Conservation (phyloP, 2,797 vertebrate species). For the Ctenopoma multispine region DNA sequence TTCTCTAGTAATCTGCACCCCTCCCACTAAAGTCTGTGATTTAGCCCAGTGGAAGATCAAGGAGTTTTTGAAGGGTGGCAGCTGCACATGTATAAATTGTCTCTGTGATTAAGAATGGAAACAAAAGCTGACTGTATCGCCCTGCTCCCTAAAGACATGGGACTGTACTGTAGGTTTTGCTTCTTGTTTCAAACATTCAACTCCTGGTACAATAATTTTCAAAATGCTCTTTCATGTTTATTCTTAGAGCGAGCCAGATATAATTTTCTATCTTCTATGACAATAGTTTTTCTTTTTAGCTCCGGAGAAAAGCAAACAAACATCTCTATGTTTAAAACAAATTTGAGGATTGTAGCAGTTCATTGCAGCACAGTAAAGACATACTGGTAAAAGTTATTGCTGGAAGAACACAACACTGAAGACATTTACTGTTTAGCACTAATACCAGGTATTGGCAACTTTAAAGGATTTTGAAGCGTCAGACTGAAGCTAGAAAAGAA, state of each 20-base stretch:
- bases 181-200: background rate
- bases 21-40: conserved; percentile 11
- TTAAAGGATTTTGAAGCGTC: too few species aligned
- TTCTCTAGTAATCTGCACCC: conserved; percentile 12
- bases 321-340: conserved; percentile 4
- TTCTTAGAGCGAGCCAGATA: conserved; percentile 11
- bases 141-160: conserved; percentile 1
- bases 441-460: conserved; percentile 5
- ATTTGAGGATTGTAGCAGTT: background rate
- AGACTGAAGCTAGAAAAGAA: too few species aligned
- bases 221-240: conserved; percentile 8
- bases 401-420: background rate
- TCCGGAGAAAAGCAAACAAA: conserved; percentile 1
- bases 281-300: conserved; percentile 16
- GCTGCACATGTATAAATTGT: conserved; percentile 27
- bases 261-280: conserved; percentile 7
- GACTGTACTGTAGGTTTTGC: background rate
- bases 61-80: conserved; percentile 6
- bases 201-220: background rate
- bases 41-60: conserved; percentile 24
- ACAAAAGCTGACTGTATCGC: background rate
- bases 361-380: background rate
- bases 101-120: conserved; percentile 20
- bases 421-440: background rate
- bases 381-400: conserved; percentile 1